Evolutionary conservation across 1,140 invertebrate species (phyloP).

Genomic region (Pseudomyrmex sp.): DNA sequence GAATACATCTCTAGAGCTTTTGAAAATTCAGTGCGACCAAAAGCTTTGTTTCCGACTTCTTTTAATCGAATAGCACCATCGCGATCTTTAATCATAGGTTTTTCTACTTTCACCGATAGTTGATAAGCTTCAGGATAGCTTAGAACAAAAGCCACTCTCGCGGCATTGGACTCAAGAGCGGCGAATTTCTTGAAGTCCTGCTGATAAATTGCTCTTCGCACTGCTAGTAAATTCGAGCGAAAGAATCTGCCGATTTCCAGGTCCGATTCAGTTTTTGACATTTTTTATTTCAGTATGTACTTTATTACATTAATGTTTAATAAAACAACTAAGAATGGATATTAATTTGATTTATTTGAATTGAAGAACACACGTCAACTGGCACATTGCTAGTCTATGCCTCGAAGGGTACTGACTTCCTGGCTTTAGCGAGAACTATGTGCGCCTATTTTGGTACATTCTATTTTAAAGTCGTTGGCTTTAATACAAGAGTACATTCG

Average conservation of each 20-base stretch:
- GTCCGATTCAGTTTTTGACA: slow-evolving; percentile 68
- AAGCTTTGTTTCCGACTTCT: slow-evolving; percentile 91
- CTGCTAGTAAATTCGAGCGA: slow-evolving; percentile 75
- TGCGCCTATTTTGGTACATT: slow-evolving; percentile 74
- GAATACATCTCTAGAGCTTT: slow-evolving; percentile 91
- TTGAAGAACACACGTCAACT: slow-evolving; percentile 5
- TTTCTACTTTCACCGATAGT: slow-evolving; percentile 76
- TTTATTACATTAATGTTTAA: background rate
- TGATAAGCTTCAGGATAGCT: slow-evolving; percentile 76
- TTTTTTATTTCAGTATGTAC: background rate
- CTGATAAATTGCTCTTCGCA: slow-evolving; percentile 70
- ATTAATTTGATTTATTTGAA: slow-evolving; percentile 13
- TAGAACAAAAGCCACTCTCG: slow-evolving; percentile 79
- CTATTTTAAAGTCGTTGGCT: slow-evolving; percentile 74
- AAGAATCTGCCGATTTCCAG: slow-evolving; percentile 78
- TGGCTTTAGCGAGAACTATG: slow-evolving; percentile 55
- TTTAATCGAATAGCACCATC: slow-evolving; percentile 89
- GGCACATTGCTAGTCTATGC: slow-evolving; percentile 51
- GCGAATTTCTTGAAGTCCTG: slow-evolving; percentile 77
- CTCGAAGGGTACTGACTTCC: slow-evolving; percentile 58
- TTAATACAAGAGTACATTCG: background rate
- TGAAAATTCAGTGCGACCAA: slow-evolving; percentile 91
- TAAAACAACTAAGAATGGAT: background rate
- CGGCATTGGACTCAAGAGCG: slow-evolving; percentile 65
- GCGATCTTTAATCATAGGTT: slow-evolving; percentile 86